A percentile compares a stretch with the other conserved stretches of the same genome.
Conservation (phyloP, 1,140 invertebrate species). For the Notospermus geniculatus region DNA sequence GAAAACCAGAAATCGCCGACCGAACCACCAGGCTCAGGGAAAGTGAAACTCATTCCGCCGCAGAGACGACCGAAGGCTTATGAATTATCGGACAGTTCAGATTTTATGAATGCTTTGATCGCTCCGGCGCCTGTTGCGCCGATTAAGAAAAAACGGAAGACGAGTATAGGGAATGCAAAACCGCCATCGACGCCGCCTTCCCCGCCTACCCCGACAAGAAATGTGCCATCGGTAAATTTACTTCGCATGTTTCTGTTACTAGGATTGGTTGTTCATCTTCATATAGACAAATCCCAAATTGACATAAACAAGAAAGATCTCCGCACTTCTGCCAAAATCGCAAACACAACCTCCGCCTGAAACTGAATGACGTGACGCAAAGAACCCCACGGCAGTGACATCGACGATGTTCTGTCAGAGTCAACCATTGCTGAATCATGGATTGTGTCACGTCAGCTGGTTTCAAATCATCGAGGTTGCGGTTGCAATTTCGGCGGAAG, state of each 20-base stretch:
- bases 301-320: no score
- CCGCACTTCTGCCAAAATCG: no score
- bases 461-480: no score
- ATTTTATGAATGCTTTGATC: conserved; percentile 88
- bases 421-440: no score
- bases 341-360: no score
- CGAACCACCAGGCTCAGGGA: conserved; percentile 30
- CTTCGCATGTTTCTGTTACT: neutral
- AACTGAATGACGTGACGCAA: no score
- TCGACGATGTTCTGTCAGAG: no score
- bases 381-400: no score
- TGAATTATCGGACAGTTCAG: conserved; percentile 83
- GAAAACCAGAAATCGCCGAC: conserved; percentile 25
- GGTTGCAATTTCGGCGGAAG: no score
- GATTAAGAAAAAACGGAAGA: conserved; percentile 68
- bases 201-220: conserved; percentile 27
- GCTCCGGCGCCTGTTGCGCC: conserved; percentile 52
- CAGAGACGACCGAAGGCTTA: conserved; percentile 75
- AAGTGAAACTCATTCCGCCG: conserved; percentile 78
- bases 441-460: no score
- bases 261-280: no score
- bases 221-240: conserved; percentile 46
- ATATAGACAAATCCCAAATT: no score
- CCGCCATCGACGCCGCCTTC: conserved; percentile 42
- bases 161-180: conserved; percentile 27